Evolutionary conservation across 2,113 vertebrate species (phyloP).

Genomic region (Phocoena phocoena): DNA sequence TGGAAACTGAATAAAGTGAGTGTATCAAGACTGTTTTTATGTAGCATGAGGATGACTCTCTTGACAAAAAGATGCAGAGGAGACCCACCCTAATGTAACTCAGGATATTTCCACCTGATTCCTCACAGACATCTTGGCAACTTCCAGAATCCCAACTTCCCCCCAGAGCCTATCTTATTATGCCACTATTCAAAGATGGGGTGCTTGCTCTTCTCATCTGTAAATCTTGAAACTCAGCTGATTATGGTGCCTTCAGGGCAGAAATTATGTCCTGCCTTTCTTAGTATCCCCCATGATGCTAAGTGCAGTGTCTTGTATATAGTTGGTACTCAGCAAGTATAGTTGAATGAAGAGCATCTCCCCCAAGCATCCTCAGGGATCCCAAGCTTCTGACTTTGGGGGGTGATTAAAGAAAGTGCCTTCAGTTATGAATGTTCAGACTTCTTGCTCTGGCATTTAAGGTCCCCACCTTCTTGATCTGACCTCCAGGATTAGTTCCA

Average conservation of each 20-base stretch:
- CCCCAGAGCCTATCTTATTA: not conserved
- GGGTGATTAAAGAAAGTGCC: not conserved
- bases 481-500: not conserved
- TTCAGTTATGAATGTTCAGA: not conserved
- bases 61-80: not conserved
- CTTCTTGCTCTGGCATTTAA: not conserved
- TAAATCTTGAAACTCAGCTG: not conserved
- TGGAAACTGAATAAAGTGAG: not conserved
- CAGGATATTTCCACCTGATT: not conserved
- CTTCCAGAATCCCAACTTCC: not conserved
- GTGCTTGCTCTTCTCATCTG: not conserved
- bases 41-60: not conserved
- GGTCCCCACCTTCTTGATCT: not conserved
- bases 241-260: not conserved
- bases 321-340: not conserved
- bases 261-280: not conserved
- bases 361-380: not conserved
- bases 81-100: not conserved
- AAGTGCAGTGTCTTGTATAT: not conserved
- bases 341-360: not conserved
- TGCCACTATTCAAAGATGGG: not conserved
- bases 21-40: not conserved
- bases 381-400: not conserved
- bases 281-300: not conserved
- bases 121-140: not conserved